Evolutionary conservation across 2,113 vertebrate species (phyloP).

Genomic region (Diphyllodes magnificus): DNA sequence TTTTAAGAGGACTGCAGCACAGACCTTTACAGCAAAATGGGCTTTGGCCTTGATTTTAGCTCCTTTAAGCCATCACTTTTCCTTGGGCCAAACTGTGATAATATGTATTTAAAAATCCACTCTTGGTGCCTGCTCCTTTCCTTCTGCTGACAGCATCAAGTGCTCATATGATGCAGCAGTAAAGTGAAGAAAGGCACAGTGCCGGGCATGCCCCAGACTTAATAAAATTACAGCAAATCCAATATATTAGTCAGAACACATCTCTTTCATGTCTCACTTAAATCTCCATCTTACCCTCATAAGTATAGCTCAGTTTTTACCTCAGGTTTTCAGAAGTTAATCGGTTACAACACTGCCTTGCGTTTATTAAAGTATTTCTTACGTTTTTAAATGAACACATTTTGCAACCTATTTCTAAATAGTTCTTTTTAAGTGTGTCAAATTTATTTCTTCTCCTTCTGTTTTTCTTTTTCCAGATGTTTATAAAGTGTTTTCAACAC

Average conservation of each 20-base stretch:
- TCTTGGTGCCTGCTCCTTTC: background rate
- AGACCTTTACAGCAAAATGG: background rate
- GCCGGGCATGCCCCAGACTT: background rate
- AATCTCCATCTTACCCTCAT: background rate
- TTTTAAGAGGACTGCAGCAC: background rate
- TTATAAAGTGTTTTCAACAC: background rate
- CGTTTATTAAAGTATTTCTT: background rate
- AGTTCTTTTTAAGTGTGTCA: background rate
- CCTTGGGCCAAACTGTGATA: background rate
- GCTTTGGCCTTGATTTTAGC: background rate
- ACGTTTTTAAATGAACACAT: background rate
- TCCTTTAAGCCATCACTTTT: background rate
- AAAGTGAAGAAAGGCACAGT: background rate
- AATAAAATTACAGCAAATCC: constrained; percentile 24
- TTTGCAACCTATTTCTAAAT: background rate
- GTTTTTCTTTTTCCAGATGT: background rate
- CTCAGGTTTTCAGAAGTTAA: background rate
- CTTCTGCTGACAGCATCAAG: background rate
- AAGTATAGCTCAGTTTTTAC: constrained; percentile 13
- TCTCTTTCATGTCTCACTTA: constrained; percentile 24
- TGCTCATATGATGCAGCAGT: background rate
- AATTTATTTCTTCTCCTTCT: background rate
- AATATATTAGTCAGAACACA: background rate
- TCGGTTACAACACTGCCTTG: background rate
- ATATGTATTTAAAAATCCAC: background rate